Conservation (phyloP, 92 coral and sea anemone genomes). For the Umimayanthus chanpuru region DNA sequence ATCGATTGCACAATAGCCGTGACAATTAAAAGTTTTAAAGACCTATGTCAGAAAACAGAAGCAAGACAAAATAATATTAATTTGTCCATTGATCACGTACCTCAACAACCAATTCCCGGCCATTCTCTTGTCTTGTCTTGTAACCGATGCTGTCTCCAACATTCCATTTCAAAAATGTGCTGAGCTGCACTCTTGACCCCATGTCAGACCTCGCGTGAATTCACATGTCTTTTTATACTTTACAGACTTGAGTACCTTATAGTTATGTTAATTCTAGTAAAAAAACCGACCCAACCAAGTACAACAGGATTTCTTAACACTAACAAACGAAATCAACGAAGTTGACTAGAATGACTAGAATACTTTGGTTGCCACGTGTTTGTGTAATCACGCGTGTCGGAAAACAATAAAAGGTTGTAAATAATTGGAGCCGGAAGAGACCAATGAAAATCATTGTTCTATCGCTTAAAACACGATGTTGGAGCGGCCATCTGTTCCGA, state of each 20-base stretch:
- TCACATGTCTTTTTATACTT: constrained; percentile 13
- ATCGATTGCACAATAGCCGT: constrained; percentile 39
- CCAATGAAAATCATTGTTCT: constrained; percentile 19
- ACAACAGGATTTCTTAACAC: background rate
- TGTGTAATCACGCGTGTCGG: constrained; percentile 5
- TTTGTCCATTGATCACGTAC: constrained; percentile 20
- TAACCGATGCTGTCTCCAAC: constrained; percentile 29
- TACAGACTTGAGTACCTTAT: background rate
- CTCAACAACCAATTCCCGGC: constrained; percentile 17
- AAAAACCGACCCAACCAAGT: constrained; percentile 25
- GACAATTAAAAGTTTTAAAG: constrained; percentile 37
- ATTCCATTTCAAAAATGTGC: constrained; percentile 30
- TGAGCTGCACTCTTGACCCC: constrained; percentile 11
- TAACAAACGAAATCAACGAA: constrained; percentile 19
- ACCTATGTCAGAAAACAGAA: constrained; percentile 37
- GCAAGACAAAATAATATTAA: constrained; percentile 4
- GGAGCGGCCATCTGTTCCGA: background rate
- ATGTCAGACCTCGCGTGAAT: background rate
- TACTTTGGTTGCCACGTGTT: constrained; percentile 23
- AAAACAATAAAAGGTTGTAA: constrained; percentile 19
- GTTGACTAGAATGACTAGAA: constrained; percentile 7
- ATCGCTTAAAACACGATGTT: constrained; percentile 12
- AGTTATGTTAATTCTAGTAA: constrained; percentile 2
- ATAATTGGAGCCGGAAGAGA: constrained; percentile 14
- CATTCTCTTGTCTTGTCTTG: constrained; percentile 23